Evolutionary conservation across 2,888 invertebrate species (phyloP).

Genomic region (Drosophila subsilvestris): DNA sequence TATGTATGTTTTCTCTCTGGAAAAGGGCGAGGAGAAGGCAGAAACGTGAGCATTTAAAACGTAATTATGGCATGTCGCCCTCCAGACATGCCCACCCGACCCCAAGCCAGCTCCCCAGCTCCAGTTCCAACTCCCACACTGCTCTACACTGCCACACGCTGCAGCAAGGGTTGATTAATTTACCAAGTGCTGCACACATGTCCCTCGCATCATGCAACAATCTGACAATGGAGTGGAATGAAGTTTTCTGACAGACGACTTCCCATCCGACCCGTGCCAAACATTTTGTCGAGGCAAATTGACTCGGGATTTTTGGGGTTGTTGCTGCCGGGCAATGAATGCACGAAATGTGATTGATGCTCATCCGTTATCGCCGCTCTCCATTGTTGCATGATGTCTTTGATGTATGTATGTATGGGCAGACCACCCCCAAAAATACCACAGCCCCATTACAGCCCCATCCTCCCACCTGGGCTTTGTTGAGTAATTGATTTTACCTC

Average conservation of each 20-base stretch:
- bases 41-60: conserved; percentile 55
- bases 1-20: no score
- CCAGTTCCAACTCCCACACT: neutral
- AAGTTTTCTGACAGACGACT: conserved; percentile 6
- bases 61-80: conserved; percentile 63
- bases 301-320: conserved; percentile 24
- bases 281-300: neutral
- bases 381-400: conserved; percentile 52
- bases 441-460: neutral
- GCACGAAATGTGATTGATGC: conserved; percentile 65
- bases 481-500: conserved; percentile 64
- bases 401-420: conserved; percentile 61
- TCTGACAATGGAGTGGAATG: conserved; percentile 29
- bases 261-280: neutral
- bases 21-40: conserved; percentile 2
- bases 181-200: conserved; percentile 55
- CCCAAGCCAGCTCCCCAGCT: neutral
- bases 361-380: conserved; percentile 30
- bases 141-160: neutral
- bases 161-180: conserved; percentile 73
- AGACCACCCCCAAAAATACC: neutral
- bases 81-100: conserved; percentile 20
- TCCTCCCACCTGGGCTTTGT: conserved; percentile 43
- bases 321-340: conserved; percentile 34
- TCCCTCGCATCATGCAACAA: conserved; percentile 23